Conservation (phyloP, 2,113 vertebrate species). For the Himantopus leucocephalus region DNA sequence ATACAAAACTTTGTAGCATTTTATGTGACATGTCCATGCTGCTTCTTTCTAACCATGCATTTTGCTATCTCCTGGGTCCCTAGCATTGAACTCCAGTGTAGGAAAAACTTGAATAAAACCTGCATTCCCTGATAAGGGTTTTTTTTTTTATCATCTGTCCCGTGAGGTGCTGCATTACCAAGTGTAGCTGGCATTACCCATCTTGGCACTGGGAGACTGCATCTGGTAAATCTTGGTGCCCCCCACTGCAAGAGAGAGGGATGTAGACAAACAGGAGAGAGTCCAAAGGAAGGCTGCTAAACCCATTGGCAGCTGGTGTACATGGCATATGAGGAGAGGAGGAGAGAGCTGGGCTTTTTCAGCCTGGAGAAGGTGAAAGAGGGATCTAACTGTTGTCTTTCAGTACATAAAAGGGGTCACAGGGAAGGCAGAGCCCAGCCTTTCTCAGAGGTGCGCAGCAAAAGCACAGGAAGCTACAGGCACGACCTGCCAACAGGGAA, state of each 20-base stretch:
- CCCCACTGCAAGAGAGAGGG: not conserved
- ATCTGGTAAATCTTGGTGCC: not conserved
- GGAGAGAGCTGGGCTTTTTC: not conserved
- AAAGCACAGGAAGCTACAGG: not conserved
- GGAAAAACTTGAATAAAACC: not conserved
- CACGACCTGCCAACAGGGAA: not conserved
- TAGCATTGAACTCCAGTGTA: not conserved
- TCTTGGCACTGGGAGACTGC: not conserved
- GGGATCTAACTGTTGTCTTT: not conserved
- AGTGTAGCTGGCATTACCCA: not conserved
- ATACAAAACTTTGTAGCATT: not conserved
- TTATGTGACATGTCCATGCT: not conserved
- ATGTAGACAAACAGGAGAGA: not conserved
- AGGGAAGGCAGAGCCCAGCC: not conserved
- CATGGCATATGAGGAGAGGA: accelerated
- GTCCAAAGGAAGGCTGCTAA: not conserved
- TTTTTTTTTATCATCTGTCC: not conserved
- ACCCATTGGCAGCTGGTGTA: not conserved
- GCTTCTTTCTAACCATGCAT: not conserved
- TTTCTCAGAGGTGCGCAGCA: not conserved
- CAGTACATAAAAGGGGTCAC: not conserved
- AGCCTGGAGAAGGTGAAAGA: not conserved
- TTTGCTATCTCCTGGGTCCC: not conserved
- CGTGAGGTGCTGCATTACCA: not conserved
- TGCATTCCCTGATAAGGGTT: not conserved